Conservation (phyloP, 2,888 invertebrate species). For the Drosophila greeni region DNA sequence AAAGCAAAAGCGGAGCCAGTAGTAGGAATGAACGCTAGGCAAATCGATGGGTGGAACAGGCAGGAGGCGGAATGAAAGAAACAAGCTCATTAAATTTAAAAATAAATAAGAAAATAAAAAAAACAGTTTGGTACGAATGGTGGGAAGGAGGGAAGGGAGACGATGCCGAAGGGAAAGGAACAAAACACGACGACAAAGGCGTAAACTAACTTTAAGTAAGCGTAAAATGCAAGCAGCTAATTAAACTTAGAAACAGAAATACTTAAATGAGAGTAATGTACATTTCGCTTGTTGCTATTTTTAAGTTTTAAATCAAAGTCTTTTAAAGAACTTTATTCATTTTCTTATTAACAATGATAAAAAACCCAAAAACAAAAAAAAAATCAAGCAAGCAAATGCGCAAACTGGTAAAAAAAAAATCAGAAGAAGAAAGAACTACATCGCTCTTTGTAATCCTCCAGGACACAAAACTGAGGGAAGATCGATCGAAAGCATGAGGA, state of each 20-base stretch:
- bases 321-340: conserved; percentile 74
- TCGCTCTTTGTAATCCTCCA: conserved; percentile 61
- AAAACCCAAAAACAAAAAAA: conserved; percentile 30
- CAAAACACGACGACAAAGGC: conserved; percentile 46
- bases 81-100: conserved; percentile 64
- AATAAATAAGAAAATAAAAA: conserved; percentile 23
- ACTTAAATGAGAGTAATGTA: conserved; percentile 64
- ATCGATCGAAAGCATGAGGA: conserved; percentile 48
- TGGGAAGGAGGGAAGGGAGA: conserved; percentile 2
- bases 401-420: conserved; percentile 44
- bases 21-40: conserved; percentile 42
- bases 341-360: conserved; percentile 59
- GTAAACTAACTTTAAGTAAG: conserved; percentile 57
- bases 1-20: conserved; percentile 33
- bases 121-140: conserved; percentile 29
- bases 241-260: conserved; percentile 46
- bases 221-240: conserved; percentile 52
- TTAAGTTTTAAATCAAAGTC: conserved; percentile 73
- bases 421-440: conserved; percentile 43
- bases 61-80: conserved; percentile 41
- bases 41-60: conserved; percentile 23
- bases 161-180: conserved; percentile 17
- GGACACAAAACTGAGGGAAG: conserved; percentile 42
- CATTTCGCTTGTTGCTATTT: conserved; percentile 76
- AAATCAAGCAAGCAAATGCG: conserved; percentile 48